Evolutionary conservation across 2,888 invertebrate genomes (phyloP), one percentile per base, ranked within the genome.

Genomic region (Cantharis rufa): DNA sequence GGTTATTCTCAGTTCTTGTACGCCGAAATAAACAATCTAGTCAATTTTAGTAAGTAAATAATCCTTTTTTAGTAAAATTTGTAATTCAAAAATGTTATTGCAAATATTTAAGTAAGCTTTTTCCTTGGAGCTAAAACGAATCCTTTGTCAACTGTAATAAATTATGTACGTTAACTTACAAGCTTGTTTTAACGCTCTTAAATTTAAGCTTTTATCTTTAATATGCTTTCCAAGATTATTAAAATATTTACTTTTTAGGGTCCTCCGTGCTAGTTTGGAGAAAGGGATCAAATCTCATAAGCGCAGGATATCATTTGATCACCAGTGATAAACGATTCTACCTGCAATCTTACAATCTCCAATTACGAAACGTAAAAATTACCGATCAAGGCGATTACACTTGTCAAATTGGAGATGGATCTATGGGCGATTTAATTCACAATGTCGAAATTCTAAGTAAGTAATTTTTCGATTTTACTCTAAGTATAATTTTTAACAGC

Each of bases 351-450:
- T 90, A 89, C 80, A 90, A 89, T 84, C 86, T 91, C 76, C 89
- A 90, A 84, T 88, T 91, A 77, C 87, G 89, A 78, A 89, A 89
- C 80, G 89, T 91, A 69, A 87, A 87, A 79, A 89, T 90, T 62
- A 86, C 89, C 63, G 91, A 91, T 83, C 90, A 90, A 71, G 91
- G 91, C 1, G 90, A 90, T 83, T 91, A 91, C 84, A 89, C 90
- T 61, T 91, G 91, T 83, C 90, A 91, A 83, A 89, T 91, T 69
- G 90, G 90, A 28, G 90, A 90, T 76, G 89, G 89, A 18, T 88
- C 89, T n/a, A 88, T 89, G 73, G 88, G 90, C 21, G 90, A 91
- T 81, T 88, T 90, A 76, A 89, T 90, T 18, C 90, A 91, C 84
- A 90, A 90, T n/a, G 89, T 91, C 32, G 90, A 90, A 84, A 90